Percentiles rank a stretch among this genome's conserved stretches.
These are phyloP conservation scores for Cuculus canorus DNA, from an alignment of 2,797 vertebrate species.

Conservation along the genomic window DNA sequence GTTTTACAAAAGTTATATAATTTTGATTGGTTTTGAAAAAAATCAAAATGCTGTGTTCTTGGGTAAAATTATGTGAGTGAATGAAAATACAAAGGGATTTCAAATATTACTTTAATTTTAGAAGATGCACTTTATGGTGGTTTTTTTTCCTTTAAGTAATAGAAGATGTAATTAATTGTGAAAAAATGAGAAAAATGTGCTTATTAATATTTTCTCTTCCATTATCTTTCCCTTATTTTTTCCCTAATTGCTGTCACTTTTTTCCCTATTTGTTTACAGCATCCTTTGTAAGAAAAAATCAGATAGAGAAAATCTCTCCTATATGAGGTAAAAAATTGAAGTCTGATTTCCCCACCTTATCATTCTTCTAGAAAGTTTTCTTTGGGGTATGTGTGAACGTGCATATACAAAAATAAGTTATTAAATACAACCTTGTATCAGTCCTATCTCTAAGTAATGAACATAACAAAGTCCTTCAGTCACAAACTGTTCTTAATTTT, in stretches of 20 bases:
- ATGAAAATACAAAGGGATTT: background rate
- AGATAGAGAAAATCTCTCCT: rapidly evolving
- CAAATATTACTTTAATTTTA: background rate
- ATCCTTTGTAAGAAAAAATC: background rate
- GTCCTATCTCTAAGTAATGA: background rate
- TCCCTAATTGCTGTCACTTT: background rate
- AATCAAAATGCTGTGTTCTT: background rate
- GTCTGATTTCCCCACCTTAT: background rate
- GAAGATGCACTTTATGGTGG: background rate
- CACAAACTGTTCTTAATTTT: background rate
- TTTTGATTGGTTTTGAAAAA: background rate
- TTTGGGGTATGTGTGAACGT: background rate
- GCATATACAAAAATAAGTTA: background rate
- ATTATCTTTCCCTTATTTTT: background rate
- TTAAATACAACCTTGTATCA: background rate
- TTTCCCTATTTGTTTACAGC: background rate
- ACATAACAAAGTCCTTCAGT: background rate
- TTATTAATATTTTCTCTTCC: background rate
- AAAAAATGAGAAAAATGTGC: background rate
- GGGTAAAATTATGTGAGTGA: background rate
- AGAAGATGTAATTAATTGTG: background rate
- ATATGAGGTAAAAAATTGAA: background rate
- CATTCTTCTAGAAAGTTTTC: background rate
- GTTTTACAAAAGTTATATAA: background rate
- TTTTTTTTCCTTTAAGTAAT: background rate